A percentile compares a stretch with the other conserved stretches of the same genome.
phyloP scores from a whole-genome alignment of 2,888 invertebrate species.

The Ornithoptera alexandrae region DNA sequence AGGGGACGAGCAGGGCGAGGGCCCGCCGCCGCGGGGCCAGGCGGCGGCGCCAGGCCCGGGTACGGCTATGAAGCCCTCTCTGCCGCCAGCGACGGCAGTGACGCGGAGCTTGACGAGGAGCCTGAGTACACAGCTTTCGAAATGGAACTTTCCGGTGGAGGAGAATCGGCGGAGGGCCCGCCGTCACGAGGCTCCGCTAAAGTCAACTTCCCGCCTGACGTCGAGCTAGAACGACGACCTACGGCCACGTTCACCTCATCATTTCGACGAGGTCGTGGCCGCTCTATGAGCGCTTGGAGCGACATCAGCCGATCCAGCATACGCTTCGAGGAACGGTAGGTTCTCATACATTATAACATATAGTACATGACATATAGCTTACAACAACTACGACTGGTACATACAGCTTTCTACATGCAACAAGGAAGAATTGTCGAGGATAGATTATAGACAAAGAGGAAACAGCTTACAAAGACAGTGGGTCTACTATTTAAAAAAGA shows the following conservation, averaged over 20 bases:
- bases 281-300: constrained; percentile 93
- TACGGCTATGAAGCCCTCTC: constrained; percentile 77
- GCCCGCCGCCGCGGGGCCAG: constrained; percentile 50
- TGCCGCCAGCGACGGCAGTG: constrained; percentile 74
- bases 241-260: constrained; percentile 67
- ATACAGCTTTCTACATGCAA: constrained; percentile 8
- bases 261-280: constrained; percentile 80
- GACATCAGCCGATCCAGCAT: constrained; percentile 91
- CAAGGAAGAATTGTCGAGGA: constrained; percentile 1
- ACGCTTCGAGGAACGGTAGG: constrained; percentile 87
- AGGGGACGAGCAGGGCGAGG: constrained; percentile 47
- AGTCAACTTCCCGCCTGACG: constrained; percentile 83
- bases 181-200: constrained; percentile 78
- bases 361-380: background rate
- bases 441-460: constrained; percentile 9
- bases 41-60: constrained; percentile 70
- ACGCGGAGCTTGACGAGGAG: constrained; percentile 65
- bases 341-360: background rate
- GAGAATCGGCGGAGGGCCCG: constrained; percentile 66
- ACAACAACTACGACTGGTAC: constrained; percentile 5
- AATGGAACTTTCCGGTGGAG: constrained; percentile 70
- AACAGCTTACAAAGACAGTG: constrained; percentile 1
- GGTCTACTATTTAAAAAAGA: constrained; percentile 3
- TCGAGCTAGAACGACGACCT: constrained; percentile 73
- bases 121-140: constrained; percentile 70